Conservation (phyloP, 1,140 invertebrate genomes). For the Drosophila bifasciata region DNA sequence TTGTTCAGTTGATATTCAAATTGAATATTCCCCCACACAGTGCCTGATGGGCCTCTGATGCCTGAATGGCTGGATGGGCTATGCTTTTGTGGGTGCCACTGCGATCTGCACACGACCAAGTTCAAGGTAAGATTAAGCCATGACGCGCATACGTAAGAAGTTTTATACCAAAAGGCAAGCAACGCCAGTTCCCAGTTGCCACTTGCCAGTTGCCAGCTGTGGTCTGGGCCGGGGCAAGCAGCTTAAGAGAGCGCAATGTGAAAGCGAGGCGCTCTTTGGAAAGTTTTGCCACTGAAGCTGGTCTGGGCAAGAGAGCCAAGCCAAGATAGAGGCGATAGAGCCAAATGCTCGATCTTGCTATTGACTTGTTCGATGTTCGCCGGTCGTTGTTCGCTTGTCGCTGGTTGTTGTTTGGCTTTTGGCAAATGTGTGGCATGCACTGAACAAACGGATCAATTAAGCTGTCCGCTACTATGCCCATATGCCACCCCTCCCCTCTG, state of each 20-base stretch:
- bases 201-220: conserved; percentile 2
- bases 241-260: conserved; percentile 65
- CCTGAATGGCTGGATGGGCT: not conserved
- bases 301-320: conserved; percentile 24
- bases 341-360: conserved; percentile 1
- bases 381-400: not conserved
- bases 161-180: conserved; percentile 80
- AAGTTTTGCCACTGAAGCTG: conserved; percentile 39
- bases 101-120: conserved; percentile 79
- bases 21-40: not conserved
- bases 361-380: conserved; percentile 20
- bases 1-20: not conserved
- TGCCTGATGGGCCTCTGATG: too few relatives aligned
- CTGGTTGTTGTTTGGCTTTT: conserved; percentile 29
- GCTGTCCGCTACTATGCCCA: conserved; percentile 57
- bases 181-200: conserved; percentile 23
- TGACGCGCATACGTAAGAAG: conserved; percentile 84
- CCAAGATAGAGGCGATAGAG: conserved; percentile 11
- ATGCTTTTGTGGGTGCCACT: conserved; percentile 15
- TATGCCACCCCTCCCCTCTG: conserved; percentile 26
- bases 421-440: conserved; percentile 46
- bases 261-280: conserved; percentile 71
- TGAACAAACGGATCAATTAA: conserved; percentile 65
- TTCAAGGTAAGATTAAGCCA: conserved; percentile 84
- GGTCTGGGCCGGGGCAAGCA: conserved; percentile 3